Evolutionary conservation across 1,140 invertebrate genomes (phyloP).

Genomic region (Brachionus rubens): DNA sequence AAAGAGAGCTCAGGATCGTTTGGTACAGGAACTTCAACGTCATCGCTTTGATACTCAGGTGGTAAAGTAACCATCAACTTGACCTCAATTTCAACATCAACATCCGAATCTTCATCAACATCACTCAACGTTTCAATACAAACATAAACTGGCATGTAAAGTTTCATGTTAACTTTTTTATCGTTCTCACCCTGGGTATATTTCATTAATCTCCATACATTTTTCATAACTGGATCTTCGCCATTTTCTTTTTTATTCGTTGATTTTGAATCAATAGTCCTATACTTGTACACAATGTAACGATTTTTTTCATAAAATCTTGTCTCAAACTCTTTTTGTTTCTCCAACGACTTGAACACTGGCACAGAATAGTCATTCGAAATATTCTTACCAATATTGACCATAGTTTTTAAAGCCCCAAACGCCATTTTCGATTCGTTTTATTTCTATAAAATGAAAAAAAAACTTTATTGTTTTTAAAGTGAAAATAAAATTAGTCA

Average conservation of each 20-base stretch:
- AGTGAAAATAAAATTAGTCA: too few relatives aligned
- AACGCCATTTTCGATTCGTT: neutral
- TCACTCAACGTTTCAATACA: neutral
- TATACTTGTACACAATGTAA: neutral
- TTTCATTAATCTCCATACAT: conserved; percentile 29
- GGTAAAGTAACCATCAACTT: conserved; percentile 35
- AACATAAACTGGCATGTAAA: conserved; percentile 44
- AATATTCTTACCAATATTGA: conserved; percentile 4
- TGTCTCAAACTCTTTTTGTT: conserved; percentile 10
- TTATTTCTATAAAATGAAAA: too few relatives aligned
- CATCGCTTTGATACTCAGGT: conserved; percentile 9
- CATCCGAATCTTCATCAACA: neutral
- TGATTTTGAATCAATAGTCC: neutral
- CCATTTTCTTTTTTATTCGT: neutral
- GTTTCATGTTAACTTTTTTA: conserved; percentile 27
- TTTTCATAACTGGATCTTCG: neutral
- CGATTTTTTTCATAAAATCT: conserved; percentile 6
- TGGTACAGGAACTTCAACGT: neutral
- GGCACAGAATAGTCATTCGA: neutral
- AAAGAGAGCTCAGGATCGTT: conserved; percentile 1
- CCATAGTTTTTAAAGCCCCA: neutral
- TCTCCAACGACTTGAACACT: neutral
- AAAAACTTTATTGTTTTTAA: neutral
- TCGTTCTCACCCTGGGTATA: conserved; percentile 44
- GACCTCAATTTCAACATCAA: neutral